A percentile compares a stretch with the other conserved stretches of the same genome.
Conservation (phyloP, 2,113 vertebrate species). For the Odocoileus hemionus region DNA sequence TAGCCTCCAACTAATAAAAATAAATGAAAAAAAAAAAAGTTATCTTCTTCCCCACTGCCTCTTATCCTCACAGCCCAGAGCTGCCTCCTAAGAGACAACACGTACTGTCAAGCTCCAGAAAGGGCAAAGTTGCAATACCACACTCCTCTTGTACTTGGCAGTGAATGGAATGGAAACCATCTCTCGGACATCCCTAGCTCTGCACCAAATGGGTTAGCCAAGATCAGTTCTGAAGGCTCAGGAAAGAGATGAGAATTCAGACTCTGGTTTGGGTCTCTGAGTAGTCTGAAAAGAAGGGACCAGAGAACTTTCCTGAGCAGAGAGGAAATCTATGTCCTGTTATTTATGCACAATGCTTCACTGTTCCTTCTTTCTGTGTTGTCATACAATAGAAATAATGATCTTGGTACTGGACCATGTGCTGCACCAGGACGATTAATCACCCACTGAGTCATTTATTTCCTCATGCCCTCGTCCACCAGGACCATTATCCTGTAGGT, state of each 20-base stretch:
- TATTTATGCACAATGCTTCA: constrained; percentile 57
- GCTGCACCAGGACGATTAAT: constrained; percentile 59
- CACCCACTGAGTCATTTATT: constrained; percentile 68
- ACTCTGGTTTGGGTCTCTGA: neutral
- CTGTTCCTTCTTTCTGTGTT: constrained; percentile 56
- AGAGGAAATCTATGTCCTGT: constrained; percentile 37
- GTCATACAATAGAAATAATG: constrained; percentile 72
- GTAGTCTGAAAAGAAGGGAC: neutral
- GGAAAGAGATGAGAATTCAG: neutral
- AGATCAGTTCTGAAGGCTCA: neutral
- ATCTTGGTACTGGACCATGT: constrained; percentile 56
- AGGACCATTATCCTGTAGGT: constrained; percentile 73
- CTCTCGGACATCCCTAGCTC: neutral
- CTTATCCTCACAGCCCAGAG: neutral
- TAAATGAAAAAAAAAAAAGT: neutral
- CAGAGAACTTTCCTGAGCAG: neutral
- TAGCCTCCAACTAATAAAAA: too few relatives aligned
- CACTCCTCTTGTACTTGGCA: neutral
- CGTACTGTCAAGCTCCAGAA: neutral
- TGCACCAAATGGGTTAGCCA: neutral
- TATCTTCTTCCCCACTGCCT: neutral
- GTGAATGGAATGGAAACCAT: neutral
- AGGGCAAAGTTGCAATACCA: neutral
- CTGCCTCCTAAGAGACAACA: neutral
- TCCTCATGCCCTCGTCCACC: constrained; percentile 52